Base-by-base conservation (phyloP, 2,797 vertebrate genomes). In the Myripristis jacobus region DNA sequence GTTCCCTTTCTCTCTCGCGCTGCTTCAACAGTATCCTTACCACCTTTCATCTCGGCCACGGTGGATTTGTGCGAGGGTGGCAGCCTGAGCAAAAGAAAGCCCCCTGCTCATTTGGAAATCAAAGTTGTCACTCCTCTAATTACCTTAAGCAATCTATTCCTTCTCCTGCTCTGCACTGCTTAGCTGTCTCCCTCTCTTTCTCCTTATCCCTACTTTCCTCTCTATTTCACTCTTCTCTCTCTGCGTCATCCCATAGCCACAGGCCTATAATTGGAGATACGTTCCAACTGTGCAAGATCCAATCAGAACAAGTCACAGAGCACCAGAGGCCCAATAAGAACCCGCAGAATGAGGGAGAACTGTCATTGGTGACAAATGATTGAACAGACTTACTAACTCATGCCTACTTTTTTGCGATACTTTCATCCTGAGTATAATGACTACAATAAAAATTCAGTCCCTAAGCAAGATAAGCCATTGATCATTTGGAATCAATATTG, bases 41-140 rank as follows among this genome's bases (percentile, higher is more conserved):
- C 77, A 77, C 79, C 83, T 85, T 88, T 90, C 82, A 86, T 88
- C 81, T 89, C 3, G 3, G 77, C 85, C 79, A 79, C 50, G 60
- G 73, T 64, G 79, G 82, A 89, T 85, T 82, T 81, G 80, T 55
- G 79, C 51, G 36, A 72, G 67, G 67, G 80, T 73, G 80, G 84
- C 76, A 79, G 74, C 51, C 27, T 27, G 56, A 83, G 72, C 36
- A 73, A 68, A 67, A 63, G 55, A 75, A 19, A 46, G 36, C 52
- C 41, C 43, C 3, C 24, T 29, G 66, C 78, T 80, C 77, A 11
- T 77, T 70, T 74, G 74, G 79, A 89, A 89, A 89, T 93, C 89
- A 92, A 87, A 88, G 89, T 81, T 89, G 90, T 90, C 89, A 89
- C 88, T 88, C 88, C 83, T 85, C 87, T 90, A 93, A 94, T 92